Evolutionary conservation across 2,113 vertebrate genomes (phyloP), one percentile per base, ranked within the genome.

Genomic region (Tragelaphus buxtoni): DNA sequence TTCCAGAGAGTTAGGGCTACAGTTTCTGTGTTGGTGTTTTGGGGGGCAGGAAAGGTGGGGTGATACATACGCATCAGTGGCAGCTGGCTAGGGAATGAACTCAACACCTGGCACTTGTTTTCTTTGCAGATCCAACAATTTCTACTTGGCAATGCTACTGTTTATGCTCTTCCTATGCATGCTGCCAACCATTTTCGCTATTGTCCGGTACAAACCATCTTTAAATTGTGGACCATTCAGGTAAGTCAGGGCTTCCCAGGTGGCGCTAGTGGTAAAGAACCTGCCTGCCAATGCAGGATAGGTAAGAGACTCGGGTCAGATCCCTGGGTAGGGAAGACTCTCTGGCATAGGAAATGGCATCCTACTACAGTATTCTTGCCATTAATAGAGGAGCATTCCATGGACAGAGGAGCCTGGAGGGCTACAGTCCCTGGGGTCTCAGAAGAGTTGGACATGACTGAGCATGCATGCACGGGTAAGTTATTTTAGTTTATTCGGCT

Each of bases 141-240:
- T 99, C 99, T 99, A 99, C 98, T 95, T 99, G 98, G 99, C 99
- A 1, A 99, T 99, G 99, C 97, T 99, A 39, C 98, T 99, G 4
- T 99, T 99, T 92, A 99, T 99, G 99, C 98, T 99, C 3, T 99
- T 99, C 91, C 98, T 99, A 39, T 99, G 99, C 97, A 99, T 99
- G 99, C 98, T 99, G 61, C 99, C 99, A 35, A 99, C 99, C 11
- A 98, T 99, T 96, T 99, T 99, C 87, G 99, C 99, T 11, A 99
- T 99, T 2, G 99, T 99, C 30, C 98, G 99, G 69, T 99, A 99
- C 53, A 99, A 99, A 89, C 99, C 99, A 0, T 99, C 99, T 3
- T 98, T 98, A 74, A 99, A 98, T 96, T 99, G 99, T 0, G 99
- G 99, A 45, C 99, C 99, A 1, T 99, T 99, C 98, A 99, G 99